Conservation (phyloP, 1,140 invertebrate genomes). For the Trissolcus basalis region DNA sequence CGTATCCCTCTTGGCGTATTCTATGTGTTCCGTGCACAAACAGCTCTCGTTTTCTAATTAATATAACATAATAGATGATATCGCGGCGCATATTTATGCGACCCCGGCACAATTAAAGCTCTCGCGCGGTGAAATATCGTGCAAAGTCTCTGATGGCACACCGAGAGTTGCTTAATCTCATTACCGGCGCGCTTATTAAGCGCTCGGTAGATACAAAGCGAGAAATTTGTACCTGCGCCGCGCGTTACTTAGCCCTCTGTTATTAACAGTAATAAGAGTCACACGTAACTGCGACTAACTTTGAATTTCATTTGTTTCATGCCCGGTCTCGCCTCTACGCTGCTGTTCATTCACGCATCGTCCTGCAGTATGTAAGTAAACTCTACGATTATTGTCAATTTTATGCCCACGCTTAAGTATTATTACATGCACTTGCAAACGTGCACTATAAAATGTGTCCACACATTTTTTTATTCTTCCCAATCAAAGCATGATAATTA, state of each 20-base stretch:
- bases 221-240: conserved; percentile 56
- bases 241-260: conserved; percentile 52
- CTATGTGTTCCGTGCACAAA: conserved; percentile 35
- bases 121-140: conserved; percentile 49
- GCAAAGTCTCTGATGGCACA: conserved; percentile 53
- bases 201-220: conserved; percentile 56
- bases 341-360: conserved; percentile 33
- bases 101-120: conserved; percentile 56
- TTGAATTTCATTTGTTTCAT: conserved; percentile 62
- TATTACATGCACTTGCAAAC: not conserved
- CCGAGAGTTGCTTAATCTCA: conserved; percentile 59
- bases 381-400: conserved; percentile 37
- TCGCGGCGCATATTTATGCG: conserved; percentile 51
- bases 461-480: too few relatives aligned
- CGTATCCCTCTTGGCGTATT: conserved; percentile 13
- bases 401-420: not conserved
- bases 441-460: too few relatives aligned
- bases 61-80: conserved; percentile 53
- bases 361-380: conserved; percentile 61
- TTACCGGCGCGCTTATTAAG: conserved; percentile 57
- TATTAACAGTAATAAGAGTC: conserved; percentile 58
- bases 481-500: too few relatives aligned
- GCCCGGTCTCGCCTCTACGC: conserved; percentile 39
- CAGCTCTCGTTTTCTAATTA: conserved; percentile 50
- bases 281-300: conserved; percentile 52